phyloP scores from a whole-genome alignment of 1,140 invertebrate species.

The Platorchestia sp. region DNA sequence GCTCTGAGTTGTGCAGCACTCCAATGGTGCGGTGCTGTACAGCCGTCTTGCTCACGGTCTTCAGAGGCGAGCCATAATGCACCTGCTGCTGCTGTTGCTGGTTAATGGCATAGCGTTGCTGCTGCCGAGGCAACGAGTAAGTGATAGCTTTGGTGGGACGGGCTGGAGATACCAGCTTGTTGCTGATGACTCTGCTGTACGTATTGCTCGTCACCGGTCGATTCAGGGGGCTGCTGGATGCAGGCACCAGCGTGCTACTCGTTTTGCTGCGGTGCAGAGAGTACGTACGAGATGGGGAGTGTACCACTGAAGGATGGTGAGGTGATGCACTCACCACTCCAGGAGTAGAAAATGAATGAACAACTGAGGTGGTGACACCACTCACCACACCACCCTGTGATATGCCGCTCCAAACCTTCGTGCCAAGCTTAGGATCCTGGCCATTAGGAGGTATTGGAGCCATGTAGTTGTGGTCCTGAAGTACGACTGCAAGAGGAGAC shows the following conservation, averaged over 20 bases:
- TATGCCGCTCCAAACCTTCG: constrained; percentile 6
- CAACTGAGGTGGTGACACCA: constrained; percentile 72
- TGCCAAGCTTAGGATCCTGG: constrained; percentile 8
- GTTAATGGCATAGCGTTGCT: neutral
- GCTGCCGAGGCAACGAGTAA: constrained; percentile 14
- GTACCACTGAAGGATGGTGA: constrained; percentile 38
- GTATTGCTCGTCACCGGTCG: neutral
- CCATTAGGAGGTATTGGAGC: constrained; percentile 75
- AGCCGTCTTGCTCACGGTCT: constrained; percentile 12
- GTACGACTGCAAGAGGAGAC: constrained; percentile 71
- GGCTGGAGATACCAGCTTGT: constrained; percentile 18
- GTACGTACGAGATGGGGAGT: constrained; percentile 70
- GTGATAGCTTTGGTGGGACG: constrained; percentile 31
- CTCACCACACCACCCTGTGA: neutral
- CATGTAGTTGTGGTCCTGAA: constrained; percentile 87
- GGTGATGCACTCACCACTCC: neutral
- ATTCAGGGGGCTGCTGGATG: constrained; percentile 7
- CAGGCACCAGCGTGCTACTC: neutral
- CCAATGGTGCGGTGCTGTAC: constrained; percentile 37
- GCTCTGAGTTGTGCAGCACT: neutral
- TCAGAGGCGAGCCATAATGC: constrained; percentile 22
- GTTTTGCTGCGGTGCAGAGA: constrained; percentile 53
- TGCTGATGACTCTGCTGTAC: constrained; percentile 34
- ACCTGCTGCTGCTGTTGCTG: constrained; percentile 31
- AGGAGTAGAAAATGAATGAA: constrained; percentile 67